Conservation (phyloP, 2,113 vertebrate genomes). For the Rafetus swinhoei region DNA sequence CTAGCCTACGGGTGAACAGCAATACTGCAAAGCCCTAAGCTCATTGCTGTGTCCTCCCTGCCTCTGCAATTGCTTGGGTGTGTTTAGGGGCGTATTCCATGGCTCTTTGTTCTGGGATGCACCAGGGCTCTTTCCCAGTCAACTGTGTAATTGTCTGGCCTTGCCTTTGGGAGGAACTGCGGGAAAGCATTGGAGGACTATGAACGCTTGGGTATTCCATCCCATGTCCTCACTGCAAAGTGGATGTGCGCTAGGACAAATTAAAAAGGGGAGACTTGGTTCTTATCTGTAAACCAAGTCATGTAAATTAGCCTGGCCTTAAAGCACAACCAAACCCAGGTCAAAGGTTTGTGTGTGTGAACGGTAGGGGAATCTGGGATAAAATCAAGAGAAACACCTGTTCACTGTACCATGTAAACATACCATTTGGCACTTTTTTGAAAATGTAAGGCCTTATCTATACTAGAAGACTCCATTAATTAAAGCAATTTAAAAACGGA, state of each 20-base stretch:
- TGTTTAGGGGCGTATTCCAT: not conserved
- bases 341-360: not conserved
- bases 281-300: not conserved
- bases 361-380: not conserved
- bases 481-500: not conserved
- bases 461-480: not conserved
- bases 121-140: not conserved
- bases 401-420: not conserved
- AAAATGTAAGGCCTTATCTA: not conserved
- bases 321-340: not conserved
- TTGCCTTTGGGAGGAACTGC: not conserved
- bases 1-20: not conserved
- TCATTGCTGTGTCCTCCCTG: not conserved
- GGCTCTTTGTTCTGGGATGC: not conserved
- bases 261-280: not conserved
- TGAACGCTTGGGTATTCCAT: not conserved
- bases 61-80: not conserved
- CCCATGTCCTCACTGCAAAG: not conserved
- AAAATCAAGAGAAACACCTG: not conserved
- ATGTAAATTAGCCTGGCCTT: not conserved
- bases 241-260: not conserved
- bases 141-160: not conserved
- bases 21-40: not conserved
- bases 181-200: not conserved
- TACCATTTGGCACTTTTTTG: not conserved